Percentiles rank a stretch among this genome's conserved stretches.
Evolutionary conservation across 2,888 invertebrate genomes (phyloP).

Genomic region (Chironomus riparius): DNA sequence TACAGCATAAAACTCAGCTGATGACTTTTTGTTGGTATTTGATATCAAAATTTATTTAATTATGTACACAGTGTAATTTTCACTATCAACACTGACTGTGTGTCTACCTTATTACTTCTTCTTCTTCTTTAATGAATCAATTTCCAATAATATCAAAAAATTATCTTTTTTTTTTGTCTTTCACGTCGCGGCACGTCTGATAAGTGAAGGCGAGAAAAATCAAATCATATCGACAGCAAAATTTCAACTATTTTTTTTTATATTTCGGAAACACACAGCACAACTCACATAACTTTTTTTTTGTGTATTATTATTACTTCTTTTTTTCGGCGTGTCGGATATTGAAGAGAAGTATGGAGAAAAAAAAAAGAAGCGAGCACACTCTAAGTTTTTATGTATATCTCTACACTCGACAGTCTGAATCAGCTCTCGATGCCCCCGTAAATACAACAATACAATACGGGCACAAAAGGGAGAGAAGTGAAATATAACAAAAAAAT

Average conservation of each 20-base stretch:
- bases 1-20: neutral
- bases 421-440: neutral
- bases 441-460: constrained; percentile 17
- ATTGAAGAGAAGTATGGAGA: neutral
- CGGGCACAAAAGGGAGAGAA: neutral
- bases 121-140: neutral
- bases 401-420: constrained; percentile 1
- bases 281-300: neutral
- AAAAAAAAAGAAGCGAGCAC: constrained; percentile 7
- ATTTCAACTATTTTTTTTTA: constrained; percentile 27
- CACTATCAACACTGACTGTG: neutral
- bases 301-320: neutral
- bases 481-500: no score
- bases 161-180: neutral
- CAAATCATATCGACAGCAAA: constrained; percentile 28
- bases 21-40: neutral
- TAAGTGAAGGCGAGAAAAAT: constrained; percentile 19
- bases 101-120: no score
- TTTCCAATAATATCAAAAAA: neutral
- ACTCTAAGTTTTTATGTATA: constrained; percentile 24
- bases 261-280: constrained; percentile 1
- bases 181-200: neutral
- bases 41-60: constrained; percentile 1
- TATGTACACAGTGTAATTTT: neutral
- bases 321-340: constrained; percentile 3